Evolutionary conservation across 2,888 invertebrate species (phyloP), one percentile per base, ranked within the genome.

Genomic region (Pteria penguin): DNA sequence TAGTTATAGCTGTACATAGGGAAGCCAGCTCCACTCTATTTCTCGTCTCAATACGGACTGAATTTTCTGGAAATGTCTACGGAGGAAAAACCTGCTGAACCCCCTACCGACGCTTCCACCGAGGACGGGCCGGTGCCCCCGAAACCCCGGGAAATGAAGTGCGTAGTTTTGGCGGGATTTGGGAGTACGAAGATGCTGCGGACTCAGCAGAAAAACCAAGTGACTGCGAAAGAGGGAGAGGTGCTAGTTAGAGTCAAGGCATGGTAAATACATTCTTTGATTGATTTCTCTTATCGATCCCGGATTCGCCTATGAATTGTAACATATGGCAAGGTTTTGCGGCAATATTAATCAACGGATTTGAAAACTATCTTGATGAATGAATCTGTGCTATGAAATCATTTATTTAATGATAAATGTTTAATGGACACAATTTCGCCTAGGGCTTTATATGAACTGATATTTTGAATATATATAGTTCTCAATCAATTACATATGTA

Each of bases 131-230:
- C 89, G 86, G 71, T 94, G 93, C 88, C 94, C 93, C 89, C 94
- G 27, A 78, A 84, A 24, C 84, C 86, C 55, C 96, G 96, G 92
- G 96, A 96, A 93, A 96, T 96, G 96, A 94, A 96, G 90, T 96
- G 96, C 73, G 95, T 97, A 86, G 95, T 96, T 81, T 94, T 97
- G 86, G 96, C 95, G 83, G 96, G 96, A 88, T 97, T 96, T 93
- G 97, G 97, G 55, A 96, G 96, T 58, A 94, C 96, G 80, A 96
- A 96, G 92, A 95, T 95, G 91, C 95, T 97, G 86, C 96, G 96
- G 93, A 95, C 96, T 84, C 94, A 95, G 89, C 96, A 95, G 92
- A 96, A 95, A 90, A 95, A 96, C 31, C 96, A 96, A 91, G 96
- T 96, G 55, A 84, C 84, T 93, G 94, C 84, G 91, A 87, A 82